Conservation (phyloP, 2,113 vertebrate genomes). For the Xenus cinereus region DNA sequence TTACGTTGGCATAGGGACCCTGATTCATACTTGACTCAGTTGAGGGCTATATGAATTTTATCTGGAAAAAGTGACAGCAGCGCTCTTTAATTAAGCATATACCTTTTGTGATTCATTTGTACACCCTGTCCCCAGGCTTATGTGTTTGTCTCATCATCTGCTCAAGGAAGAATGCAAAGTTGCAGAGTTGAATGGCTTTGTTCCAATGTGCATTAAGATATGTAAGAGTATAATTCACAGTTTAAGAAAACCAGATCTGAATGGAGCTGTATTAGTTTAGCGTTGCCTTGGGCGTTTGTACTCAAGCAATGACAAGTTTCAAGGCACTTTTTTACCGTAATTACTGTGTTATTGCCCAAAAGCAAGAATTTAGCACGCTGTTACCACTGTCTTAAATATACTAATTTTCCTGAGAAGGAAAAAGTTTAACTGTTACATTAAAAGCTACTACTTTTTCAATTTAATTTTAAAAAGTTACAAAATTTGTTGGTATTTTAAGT, state of each 20-base stretch:
- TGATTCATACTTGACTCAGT: conserved; percentile 34
- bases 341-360: background rate
- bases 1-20: background rate
- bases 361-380: background rate
- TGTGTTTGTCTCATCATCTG: conserved; percentile 25
- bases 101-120: conserved; percentile 42
- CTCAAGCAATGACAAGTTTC: conserved; percentile 48
- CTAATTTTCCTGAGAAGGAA: background rate
- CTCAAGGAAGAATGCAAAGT: conserved; percentile 12
- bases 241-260: conserved; percentile 7
- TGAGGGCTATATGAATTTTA: background rate
- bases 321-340: background rate
- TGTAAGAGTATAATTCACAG: background rate
- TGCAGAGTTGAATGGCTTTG: conserved; percentile 41
- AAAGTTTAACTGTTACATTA: background rate
- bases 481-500: background rate
- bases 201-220: conserved; percentile 40
- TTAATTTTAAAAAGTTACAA: background rate
- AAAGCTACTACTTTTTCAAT: background rate
- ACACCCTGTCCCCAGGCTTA: conserved; percentile 37
- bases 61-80: conserved; percentile 55
- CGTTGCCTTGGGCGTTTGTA: background rate
- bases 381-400: background rate
- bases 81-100: conserved; percentile 31
- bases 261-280: conserved; percentile 15